These are phyloP conservation scores for Corythaeola cristata DNA, from an alignment of 2,113 vertebrate genomes.

Conservation along the genomic window DNA sequence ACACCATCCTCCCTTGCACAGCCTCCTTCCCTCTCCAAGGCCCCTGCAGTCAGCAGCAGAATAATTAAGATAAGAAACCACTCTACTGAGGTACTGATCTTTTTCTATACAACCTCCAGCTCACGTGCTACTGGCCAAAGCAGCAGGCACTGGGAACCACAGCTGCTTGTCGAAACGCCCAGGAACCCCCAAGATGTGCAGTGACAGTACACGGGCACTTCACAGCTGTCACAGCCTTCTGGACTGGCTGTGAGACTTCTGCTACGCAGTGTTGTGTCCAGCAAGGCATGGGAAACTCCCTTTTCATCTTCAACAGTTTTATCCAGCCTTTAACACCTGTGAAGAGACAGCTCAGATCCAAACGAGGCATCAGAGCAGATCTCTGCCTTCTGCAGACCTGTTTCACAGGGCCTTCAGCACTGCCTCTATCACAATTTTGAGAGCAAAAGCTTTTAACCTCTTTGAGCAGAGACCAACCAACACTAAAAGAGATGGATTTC, in stretches of 20 bases:
- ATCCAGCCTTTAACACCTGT: neutral
- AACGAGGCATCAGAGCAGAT: neutral
- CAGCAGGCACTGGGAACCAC: neutral
- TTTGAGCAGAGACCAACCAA: neutral
- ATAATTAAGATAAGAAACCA: neutral
- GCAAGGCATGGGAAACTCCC: neutral
- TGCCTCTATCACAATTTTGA: neutral
- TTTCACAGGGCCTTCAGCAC: neutral
- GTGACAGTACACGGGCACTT: neutral
- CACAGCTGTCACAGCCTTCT: neutral
- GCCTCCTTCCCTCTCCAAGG: neutral
- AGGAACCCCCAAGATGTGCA: fast-evolving
- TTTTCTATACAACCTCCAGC: neutral
- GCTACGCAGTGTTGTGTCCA: too few relatives aligned
- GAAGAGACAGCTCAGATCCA: neutral
- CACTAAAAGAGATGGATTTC: neutral
- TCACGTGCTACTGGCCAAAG: neutral
- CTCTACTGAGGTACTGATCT: fast-evolving
- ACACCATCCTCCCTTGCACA: neutral
- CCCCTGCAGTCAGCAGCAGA: neutral
- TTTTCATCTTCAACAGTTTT: neutral
- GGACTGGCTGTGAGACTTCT: neutral
- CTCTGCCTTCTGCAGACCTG: too few relatives aligned
- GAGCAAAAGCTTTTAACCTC: neutral
- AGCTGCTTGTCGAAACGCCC: neutral